Base-by-base conservation (phyloP, 2,113 vertebrate genomes). In the Edolisoma coerulescens region DNA sequence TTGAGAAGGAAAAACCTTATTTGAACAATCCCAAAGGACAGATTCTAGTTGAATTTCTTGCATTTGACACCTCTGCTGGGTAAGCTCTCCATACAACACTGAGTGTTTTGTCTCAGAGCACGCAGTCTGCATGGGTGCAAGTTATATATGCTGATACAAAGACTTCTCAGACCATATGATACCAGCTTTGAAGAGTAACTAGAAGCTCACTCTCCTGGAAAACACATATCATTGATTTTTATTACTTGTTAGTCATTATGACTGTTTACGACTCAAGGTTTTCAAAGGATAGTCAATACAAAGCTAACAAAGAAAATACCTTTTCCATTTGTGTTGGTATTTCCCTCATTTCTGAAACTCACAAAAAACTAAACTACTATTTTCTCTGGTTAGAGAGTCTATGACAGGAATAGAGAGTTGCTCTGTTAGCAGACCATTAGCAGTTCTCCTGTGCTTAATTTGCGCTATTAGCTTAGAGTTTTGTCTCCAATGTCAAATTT, bases 111-210 rank as follows among this genome's bases (percentile, higher is more conserved):
- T 54, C 39, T 42, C 54, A 59, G 30, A 50, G 5, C 30, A 49
- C 0, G 1, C 10, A 39, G 44, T 6, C 18, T 69, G 7, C 21
- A 23, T 13, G 13, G 6, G 4, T 75, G 5, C 8, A 23, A 5
- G 10, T 56, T 32, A n/a, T 0, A 0, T 37, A 23, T 42, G 33
- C 7, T 71, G 57, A 68, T 7, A 33, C 5, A 45, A n/a, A 61
- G 26, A 13, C 9, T 59, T 75, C 33, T 79, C 33, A 60, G 28
- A 73, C 11, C 9, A 12, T 32, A 17, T 11, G 21, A 61, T 57
- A 42, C 24, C n/a, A 35, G 35, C 17, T 76, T 23, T 13, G 32
- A 86, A 73, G n/a, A 49, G 7, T 21, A 77, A 61, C 9, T 45
- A 42, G 28, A 76, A 73, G 5, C 13, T 83, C 83, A 42, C 7